Base-by-base conservation (phyloP, 2,797 vertebrate species). In the Natrix natrix region DNA sequence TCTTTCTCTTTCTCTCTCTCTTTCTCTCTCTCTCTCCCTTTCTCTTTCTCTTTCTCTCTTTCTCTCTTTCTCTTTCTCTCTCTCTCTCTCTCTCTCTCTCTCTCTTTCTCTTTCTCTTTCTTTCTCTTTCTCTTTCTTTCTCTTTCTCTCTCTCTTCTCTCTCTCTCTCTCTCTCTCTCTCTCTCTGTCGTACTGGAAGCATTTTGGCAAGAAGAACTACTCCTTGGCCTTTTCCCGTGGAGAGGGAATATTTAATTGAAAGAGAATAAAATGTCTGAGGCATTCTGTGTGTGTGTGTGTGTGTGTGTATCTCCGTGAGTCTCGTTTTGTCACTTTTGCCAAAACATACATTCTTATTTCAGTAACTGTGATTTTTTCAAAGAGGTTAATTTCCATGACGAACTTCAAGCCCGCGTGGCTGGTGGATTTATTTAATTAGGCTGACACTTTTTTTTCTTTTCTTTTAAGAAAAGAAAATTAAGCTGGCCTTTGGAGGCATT, bases 311-410 rank as follows among this genome's bases (percentile, higher is more conserved):
- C 55, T 56, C 28, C 10, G 1, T 24, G 90, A 1, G 97, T 97
- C 98, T 97, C 96, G 94, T 98, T 98, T 98, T 97, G 97, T 97
- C 96, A 96, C 91, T 93, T 97, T 97, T 96, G 97, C 97, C 97
- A 96, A 97, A 98, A 97, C 97, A 97, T 97, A 96, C 97, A 92
- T 97, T 98, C 97, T 97, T 97, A 97, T 98, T 98, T 98, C 98
- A 97, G 97, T 97, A 96, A 97, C 98, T 97, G 95, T 96, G 97
- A 98, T 98, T 98, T 98, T 98, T 98, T 12, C 96, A 96, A 97
- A 97, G 97, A 98, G 98, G 98, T 98, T 98, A 98, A 98, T 98
- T 98, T 98, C 98, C 98, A 98, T 98, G 98, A 98, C 97, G 97
- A 98, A 97, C 97, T 97, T 97, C 59, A 92, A 97, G 97, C 97